Evolutionary conservation across 2,797 vertebrate species (phyloP), one percentile per base, ranked within the genome.

Genomic region (Pangasius sanitwongsei): DNA sequence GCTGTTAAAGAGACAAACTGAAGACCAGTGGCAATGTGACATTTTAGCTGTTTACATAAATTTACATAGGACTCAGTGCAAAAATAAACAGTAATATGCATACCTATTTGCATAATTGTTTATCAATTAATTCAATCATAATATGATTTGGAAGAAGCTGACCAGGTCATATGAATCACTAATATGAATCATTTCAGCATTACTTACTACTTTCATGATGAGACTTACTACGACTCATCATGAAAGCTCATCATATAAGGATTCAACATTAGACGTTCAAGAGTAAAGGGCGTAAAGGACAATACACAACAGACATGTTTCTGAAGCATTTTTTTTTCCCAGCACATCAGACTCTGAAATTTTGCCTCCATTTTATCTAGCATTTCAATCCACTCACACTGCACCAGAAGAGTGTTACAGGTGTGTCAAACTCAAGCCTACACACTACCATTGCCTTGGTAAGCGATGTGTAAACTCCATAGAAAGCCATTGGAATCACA

Each of bases 21-120:
- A 5, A 61, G 80, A 82, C 80, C 37, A n/a, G n/a, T 44, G 81
- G 12, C 81, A 63, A 83, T 8, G 81, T 65, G 59, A 83, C 59
- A 65, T 65, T 83, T 65, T n/a, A 44, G 12, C 59, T 63, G 37
- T 63, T 63, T 63, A 63, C 59, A 48, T 83, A 44, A 48, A 83
- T 83, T 48, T 83, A 28, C 81, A 65, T 63, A 48, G 20, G n/a
- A 28, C 23, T 63, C 34, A 8, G 12, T 34, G 78, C 31, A 34
- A 25, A 59, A 82, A 82, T 37, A 82, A 57, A 81, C 78, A 81
- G 31, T 20, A 23, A 7, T 12, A 34, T 37, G 57, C 4, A 37
- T 23, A 61, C 34, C 37, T 44, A 63, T 28, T 16, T 25, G 23
- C 11, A 63, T 83, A 44, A 18, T 61, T 63, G 2, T 83, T 63